Evolutionary conservation across 2,797 vertebrate genomes (phyloP).

Genomic region (Enteromius paludinosus): DNA sequence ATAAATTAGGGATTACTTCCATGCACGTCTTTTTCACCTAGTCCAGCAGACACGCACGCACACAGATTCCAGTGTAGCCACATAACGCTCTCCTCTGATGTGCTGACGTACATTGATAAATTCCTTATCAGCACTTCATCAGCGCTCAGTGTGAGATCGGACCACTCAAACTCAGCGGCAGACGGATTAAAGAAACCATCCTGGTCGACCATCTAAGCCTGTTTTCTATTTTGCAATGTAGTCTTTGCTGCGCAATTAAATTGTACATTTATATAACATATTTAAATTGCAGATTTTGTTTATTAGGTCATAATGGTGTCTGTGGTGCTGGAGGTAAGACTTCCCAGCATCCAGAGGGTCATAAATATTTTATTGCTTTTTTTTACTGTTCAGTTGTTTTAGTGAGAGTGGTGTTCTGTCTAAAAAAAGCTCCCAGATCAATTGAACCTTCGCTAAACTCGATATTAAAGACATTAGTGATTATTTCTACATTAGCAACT

Average conservation of each 20-base stretch:
- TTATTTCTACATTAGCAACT: not conserved
- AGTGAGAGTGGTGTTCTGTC: not conserved
- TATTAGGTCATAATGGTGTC: not conserved
- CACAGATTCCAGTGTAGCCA: constrained; percentile 63
- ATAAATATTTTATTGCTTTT: not conserved
- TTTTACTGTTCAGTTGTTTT: not conserved
- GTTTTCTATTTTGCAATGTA: constrained; percentile 4
- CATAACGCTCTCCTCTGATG: constrained; percentile 50
- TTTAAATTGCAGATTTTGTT: not conserved
- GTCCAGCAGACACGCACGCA: constrained; percentile 44
- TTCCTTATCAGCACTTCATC: constrained; percentile 42
- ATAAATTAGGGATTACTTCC: constrained; percentile 46
- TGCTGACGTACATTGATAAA: constrained; percentile 34
- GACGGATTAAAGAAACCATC: not conserved
- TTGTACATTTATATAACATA: not conserved
- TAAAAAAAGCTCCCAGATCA: not conserved
- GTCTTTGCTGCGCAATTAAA: not conserved
- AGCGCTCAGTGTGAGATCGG: constrained; percentile 8
- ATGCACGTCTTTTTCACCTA: constrained; percentile 7
- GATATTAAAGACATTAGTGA: not conserved
- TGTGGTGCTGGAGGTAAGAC: not conserved
- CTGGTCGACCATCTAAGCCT: not conserved
- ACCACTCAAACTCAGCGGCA: not conserved
- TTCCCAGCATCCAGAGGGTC: not conserved
- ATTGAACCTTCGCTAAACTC: not conserved